Base-by-base conservation (phyloP, 1,140 invertebrate genomes). In the Drosophila busckii region DNA sequence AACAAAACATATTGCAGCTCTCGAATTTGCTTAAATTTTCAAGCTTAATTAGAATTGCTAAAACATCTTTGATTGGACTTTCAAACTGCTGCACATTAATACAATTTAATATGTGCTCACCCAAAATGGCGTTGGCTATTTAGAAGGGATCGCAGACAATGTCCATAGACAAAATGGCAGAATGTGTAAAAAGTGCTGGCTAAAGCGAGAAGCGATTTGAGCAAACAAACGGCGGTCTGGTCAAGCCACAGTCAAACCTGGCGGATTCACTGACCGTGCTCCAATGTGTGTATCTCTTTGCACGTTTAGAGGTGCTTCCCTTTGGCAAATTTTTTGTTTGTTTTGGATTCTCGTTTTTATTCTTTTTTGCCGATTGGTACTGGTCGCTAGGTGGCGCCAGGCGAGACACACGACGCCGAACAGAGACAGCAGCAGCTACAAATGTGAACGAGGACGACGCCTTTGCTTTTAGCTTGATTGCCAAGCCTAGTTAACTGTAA, bases 381-480 rank as follows among this genome's bases (percentile, higher is more conserved):
- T 26, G 61, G 54, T 40, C 75, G 75, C 59, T 82, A 62, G 75
- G 38, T 80, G 75, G 69, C 75, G 76, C 73, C 70, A 71, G 58
- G 48, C 70, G 53, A 54, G 63, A 64, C 58, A n/a, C n/a, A 59
- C 58, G 48, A 38, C 52, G 37, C 60, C 41, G 13, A 20, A 49
- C 19, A 32, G 41, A 37, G 49, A 9, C 7, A 17, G 13, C 7
- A 5, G 4, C 3, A 44, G 29, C 34, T 16, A 35, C 13, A 32
- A 26, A 48, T 49, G 25, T 45, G 37, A 42, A 50, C 38, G 67
- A 52, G 46, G 73, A 65, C 69, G 73, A 83, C 75, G 75, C 75
- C 75, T 82, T 82, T 82, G 75, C 75, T 82, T 82, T 82, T 82
- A 82, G 75, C 75, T 82, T 82, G 75, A 82, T 82, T 82, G 75